These are phyloP conservation scores for Natator depressus DNA, from an alignment of 2,113 vertebrate species.

Conservation along the genomic window DNA sequence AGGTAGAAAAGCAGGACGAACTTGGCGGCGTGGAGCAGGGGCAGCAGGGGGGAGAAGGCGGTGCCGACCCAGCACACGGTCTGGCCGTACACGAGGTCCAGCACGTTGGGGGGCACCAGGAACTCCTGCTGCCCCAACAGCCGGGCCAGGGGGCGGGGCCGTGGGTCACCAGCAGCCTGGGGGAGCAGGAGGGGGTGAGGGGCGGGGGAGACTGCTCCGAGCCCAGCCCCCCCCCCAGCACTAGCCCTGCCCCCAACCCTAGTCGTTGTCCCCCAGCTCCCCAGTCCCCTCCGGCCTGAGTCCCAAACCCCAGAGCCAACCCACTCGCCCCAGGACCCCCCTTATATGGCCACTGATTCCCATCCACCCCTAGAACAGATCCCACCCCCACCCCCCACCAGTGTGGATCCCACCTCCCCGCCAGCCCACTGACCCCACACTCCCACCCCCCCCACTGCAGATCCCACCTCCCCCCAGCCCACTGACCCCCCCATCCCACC, in stretches of 20 bases:
- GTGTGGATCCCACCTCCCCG: background rate
- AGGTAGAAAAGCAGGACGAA: slow-evolving; percentile 87
- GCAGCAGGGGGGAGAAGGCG: slow-evolving; percentile 89
- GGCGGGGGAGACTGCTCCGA: background rate
- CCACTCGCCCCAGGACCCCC: background rate
- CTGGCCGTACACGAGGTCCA: slow-evolving; percentile 87
- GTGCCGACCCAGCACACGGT: slow-evolving; percentile 90
- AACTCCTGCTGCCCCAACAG: slow-evolving; percentile 86
- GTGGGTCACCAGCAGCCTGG: slow-evolving; percentile 84
- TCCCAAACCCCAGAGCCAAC: background rate
- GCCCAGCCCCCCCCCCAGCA: background rate
- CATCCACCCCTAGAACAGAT: background rate
- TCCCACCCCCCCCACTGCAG: background rate
- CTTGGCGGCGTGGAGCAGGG: slow-evolving; percentile 86
- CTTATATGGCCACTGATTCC: background rate
- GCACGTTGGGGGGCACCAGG: slow-evolving; percentile 83
- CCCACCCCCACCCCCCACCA: background rate
- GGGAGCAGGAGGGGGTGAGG: background rate
- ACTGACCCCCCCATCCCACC: background rate
- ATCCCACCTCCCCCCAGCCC: background rate
- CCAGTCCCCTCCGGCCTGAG: background rate
- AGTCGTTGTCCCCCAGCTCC: background rate
- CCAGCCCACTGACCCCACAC: too few species aligned
- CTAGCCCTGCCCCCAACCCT: background rate
- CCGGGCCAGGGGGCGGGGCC: slow-evolving; percentile 75